Conservation (phyloP, 1,140 invertebrate species). For the Agrilus planipennis region DNA sequence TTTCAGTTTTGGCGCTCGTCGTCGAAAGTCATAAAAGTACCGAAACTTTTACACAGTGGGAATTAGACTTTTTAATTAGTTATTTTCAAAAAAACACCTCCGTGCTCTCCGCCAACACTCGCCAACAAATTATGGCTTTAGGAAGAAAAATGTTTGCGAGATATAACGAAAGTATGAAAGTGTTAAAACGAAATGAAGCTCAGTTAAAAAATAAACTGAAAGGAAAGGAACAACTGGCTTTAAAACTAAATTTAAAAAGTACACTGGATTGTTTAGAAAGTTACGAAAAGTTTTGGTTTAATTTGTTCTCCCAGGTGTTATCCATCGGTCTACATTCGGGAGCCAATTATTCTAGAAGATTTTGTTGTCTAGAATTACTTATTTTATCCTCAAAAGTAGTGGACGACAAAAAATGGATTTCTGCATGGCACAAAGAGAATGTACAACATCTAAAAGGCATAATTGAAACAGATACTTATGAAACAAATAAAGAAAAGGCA, state of each 20-base stretch:
- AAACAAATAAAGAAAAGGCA: conserved; percentile 61
- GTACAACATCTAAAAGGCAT: conserved; percentile 42
- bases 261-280: conserved; percentile 8
- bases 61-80: conserved; percentile 53
- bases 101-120: conserved; percentile 51
- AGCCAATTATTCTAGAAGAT: conserved; percentile 57
- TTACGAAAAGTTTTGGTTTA: conserved; percentile 10
- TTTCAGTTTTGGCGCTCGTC: conserved; percentile 51
- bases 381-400: conserved; percentile 11
- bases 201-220: conserved; percentile 3
- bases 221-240: not conserved
- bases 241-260: conserved; percentile 5
- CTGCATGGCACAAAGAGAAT: conserved; percentile 25
- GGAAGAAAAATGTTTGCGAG: conserved; percentile 49
- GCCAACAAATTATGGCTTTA: conserved; percentile 45
- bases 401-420: conserved; percentile 7
- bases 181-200: conserved; percentile 8
- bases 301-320: conserved; percentile 13
- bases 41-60: conserved; percentile 45
- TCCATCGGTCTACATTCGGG: conserved; percentile 48
- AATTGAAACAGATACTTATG: conserved; percentile 61
- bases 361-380: conserved; percentile 42
- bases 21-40: conserved; percentile 66
- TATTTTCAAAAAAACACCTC: conserved; percentile 61
- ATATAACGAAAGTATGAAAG: conserved; percentile 19